These are phyloP conservation scores for Coptotermes formosanus DNA, from an alignment of 1,140 invertebrate species.

Conservation along the genomic window DNA sequence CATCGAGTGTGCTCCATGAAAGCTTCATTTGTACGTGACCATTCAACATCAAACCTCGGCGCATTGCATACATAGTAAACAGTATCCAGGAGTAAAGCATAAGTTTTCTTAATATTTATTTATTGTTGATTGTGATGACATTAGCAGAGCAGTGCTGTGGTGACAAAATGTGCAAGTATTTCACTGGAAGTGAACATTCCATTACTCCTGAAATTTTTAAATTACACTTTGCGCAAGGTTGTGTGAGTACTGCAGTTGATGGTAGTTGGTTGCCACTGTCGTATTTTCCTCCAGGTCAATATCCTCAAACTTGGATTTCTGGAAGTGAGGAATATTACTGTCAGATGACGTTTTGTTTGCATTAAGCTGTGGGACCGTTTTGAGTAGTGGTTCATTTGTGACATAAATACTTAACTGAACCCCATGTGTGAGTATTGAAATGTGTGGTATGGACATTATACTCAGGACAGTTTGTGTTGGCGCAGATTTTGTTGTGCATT, in stretches of 20 bases:
- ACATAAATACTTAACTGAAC: not conserved
- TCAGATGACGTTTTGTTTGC: not conserved
- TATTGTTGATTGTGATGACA: not conserved
- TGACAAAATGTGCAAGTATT: not conserved
- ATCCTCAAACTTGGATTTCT: not conserved
- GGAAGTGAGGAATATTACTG: not conserved
- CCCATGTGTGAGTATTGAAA: not conserved
- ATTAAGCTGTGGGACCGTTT: not conserved
- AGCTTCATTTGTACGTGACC: constrained; percentile 25
- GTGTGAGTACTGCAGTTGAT: not conserved
- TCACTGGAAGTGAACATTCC: constrained; percentile 11
- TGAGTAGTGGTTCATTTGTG: not conserved
- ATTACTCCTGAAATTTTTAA: constrained; percentile 7
- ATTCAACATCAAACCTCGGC: constrained; percentile 19
- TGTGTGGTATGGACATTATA: not conserved
- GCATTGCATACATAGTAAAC: not conserved
- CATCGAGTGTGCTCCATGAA: constrained; percentile 9
- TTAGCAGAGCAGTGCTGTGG: not conserved
- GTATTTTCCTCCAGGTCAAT: not conserved
- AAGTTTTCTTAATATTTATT: not conserved
- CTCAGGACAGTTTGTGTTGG: not conserved
- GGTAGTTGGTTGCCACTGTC: not conserved
- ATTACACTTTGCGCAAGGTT: not conserved
- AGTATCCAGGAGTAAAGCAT: not conserved
- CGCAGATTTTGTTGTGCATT: not conserved